phyloP scores from a whole-genome alignment of 2,888 invertebrate species.

The Tortrix viridana region DNA sequence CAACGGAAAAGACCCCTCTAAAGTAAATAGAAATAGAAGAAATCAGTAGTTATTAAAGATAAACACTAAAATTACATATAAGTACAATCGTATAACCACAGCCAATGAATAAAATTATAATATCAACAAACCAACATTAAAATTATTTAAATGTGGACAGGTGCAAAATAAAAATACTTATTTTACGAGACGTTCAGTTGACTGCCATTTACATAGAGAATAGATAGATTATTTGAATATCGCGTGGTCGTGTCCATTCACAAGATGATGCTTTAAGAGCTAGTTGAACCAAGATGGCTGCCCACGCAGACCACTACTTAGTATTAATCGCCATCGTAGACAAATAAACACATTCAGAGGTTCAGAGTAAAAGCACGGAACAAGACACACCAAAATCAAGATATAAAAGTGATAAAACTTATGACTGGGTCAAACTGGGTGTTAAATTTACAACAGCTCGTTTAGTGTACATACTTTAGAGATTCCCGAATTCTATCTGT shows the following conservation, averaged over 20 bases:
- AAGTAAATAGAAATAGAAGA: no score
- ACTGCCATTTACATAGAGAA: conserved; percentile 27
- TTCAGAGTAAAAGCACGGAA: background rate
- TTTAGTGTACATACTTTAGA: no score
- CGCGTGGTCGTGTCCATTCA: conserved; percentile 31
- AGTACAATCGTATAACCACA: background rate
- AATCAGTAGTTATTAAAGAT: no score
- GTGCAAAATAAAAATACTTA: conserved; percentile 29
- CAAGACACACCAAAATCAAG: no score
- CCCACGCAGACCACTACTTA: conserved; percentile 25
- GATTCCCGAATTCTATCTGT: no score
- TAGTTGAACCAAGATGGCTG: conserved; percentile 14
- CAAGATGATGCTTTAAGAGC: conserved; percentile 12
- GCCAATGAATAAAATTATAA: background rate
- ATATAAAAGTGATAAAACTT: no score
- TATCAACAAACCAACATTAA: conserved; percentile 1
- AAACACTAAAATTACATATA: background rate
- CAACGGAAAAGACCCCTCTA: no score
- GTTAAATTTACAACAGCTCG: no score
- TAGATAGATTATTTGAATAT: conserved; percentile 21
- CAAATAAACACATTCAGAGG: conserved; percentile 4
- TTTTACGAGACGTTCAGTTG: conserved; percentile 24
- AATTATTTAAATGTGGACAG: conserved; percentile 28
- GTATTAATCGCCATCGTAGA: conserved; percentile 15
- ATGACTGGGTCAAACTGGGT: no score